Evolutionary conservation across 2,113 vertebrate genomes (phyloP).

Genomic region (Lepisosteus osseus): DNA sequence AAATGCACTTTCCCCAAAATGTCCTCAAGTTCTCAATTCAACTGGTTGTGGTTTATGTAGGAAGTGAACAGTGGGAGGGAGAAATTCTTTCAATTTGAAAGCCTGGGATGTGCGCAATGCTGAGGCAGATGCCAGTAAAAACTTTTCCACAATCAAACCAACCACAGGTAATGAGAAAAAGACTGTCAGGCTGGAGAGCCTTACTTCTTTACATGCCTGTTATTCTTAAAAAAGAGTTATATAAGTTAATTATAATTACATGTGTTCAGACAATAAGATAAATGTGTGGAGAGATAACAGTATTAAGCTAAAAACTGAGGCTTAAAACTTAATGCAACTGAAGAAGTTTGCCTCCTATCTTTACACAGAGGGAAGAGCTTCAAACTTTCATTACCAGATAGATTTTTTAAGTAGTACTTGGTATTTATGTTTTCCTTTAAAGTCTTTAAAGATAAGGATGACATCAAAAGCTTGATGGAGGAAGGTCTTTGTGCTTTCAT

Average conservation of each 20-base stretch:
- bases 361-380: too few species aligned
- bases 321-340: too few species aligned
- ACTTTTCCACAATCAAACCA: conserved; percentile 48
- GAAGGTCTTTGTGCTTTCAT: too few species aligned
- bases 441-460: too few species aligned
- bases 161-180: conserved; percentile 42
- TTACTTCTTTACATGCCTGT: conserved; percentile 39
- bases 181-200: conserved; percentile 28
- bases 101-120: conserved; percentile 30
- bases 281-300: not conserved
- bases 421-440: too few species aligned
- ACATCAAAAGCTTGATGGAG: too few species aligned
- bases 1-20: conserved; percentile 41
- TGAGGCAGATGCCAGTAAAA: conserved; percentile 24
- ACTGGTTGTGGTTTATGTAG: conserved; percentile 44
- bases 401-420: too few species aligned
- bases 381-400: too few species aligned
- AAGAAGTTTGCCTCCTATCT: too few species aligned
- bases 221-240: conserved; percentile 35
- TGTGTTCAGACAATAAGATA: not conserved
- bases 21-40: conserved; percentile 30
- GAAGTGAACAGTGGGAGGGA: conserved; percentile 45
- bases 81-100: conserved; percentile 9
- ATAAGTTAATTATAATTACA: not conserved
- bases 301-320: too few species aligned